These are phyloP conservation scores for Ctenopoma multispine DNA, from an alignment of 2,797 vertebrate genomes.

Conservation along the genomic window DNA sequence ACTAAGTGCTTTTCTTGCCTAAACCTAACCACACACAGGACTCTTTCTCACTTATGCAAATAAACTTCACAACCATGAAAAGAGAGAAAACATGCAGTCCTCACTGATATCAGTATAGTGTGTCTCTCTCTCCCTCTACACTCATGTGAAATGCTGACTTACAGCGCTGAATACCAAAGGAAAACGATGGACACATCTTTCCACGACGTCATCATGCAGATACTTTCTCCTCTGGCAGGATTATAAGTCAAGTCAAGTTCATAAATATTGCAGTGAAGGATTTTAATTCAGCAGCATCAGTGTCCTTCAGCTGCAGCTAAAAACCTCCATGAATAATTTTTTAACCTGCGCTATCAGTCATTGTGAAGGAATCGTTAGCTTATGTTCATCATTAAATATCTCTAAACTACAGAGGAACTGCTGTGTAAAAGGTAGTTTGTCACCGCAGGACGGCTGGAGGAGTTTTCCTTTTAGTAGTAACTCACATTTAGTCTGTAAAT, in stretches of 20 bases:
- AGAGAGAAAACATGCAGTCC: too few species aligned
- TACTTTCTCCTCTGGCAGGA: constrained; percentile 5
- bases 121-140: background rate
- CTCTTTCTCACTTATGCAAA: too few species aligned
- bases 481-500: background rate
- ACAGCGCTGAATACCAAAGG: background rate
- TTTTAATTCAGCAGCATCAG: constrained; percentile 46
- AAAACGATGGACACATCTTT: constrained; percentile 1
- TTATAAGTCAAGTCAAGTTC: constrained; percentile 22
- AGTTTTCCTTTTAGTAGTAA: constrained; percentile 21
- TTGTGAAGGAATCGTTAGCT: constrained; percentile 40
- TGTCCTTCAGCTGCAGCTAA: constrained; percentile 49
- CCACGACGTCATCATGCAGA: constrained; percentile 8
- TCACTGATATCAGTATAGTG: too few species aligned
- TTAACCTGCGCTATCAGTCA: constrained; percentile 26
- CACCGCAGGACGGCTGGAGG: background rate
- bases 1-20: too few species aligned
- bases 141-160: background rate
- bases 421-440: constrained; percentile 33
- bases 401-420: constrained; percentile 14
- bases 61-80: too few species aligned
- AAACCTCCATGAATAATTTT: constrained; percentile 37
- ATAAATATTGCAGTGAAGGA: constrained; percentile 46
- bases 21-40: too few species aligned
- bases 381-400: constrained; percentile 38